Percentiles rank a stretch among this genome's conserved stretches.
phyloP scores from a whole-genome alignment of 2,113 vertebrate genomes.

The Perca fluviatilis region DNA sequence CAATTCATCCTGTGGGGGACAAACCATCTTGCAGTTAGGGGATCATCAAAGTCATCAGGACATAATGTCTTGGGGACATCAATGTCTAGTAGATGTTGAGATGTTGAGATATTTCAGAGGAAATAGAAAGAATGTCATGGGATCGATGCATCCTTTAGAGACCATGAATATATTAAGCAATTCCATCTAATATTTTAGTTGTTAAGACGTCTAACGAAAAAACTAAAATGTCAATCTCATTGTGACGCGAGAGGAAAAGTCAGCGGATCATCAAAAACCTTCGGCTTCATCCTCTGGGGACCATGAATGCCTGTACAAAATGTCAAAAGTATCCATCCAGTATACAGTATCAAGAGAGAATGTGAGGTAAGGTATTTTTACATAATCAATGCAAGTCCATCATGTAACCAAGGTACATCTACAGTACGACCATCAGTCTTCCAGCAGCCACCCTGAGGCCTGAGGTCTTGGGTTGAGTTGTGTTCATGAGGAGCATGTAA shows the following conservation, averaged over 20 bases:
- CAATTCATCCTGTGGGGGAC: background rate
- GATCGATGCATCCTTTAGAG: background rate
- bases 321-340: background rate
- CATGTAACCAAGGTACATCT: background rate
- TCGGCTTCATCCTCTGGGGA: background rate
- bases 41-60: too few relatives aligned
- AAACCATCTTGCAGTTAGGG: background rate
- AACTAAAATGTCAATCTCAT: background rate
- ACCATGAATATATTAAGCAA: background rate
- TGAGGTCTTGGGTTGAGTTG: background rate
- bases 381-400: background rate
- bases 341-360: background rate
- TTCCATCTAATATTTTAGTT: background rate
- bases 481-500: conserved; percentile 3
- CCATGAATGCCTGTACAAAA: background rate
- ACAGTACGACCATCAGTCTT: background rate
- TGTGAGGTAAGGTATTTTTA: background rate
- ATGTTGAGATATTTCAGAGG: background rate
- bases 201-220: background rate
- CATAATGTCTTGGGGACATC: too few relatives aligned
- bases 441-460: background rate
- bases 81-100: background rate
- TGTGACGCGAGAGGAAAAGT: background rate
- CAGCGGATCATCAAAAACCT: background rate
- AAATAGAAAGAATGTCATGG: background rate